Percentiles rank a stretch among this genome's conserved stretches.
Conservation (phyloP, 2,888 invertebrate species). For the Lissonota sp. region DNA sequence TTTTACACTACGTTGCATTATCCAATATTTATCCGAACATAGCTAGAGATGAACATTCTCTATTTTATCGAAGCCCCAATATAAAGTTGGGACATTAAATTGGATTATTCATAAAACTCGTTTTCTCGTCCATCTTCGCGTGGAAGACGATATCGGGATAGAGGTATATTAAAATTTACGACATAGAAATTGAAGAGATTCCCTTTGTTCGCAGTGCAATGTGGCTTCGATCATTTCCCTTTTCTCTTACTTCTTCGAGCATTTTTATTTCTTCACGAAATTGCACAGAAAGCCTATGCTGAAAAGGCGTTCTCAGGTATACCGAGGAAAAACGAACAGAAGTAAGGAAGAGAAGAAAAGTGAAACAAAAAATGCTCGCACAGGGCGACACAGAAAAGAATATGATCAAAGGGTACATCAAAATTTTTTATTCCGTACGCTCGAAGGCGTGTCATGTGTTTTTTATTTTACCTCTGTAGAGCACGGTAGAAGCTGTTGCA, state of each 20-base stretch:
- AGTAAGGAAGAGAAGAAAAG: neutral
- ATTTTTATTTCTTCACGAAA: slow-evolving; percentile 9
- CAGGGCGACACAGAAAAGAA: slow-evolving; percentile 17
- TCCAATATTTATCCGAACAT: no score
- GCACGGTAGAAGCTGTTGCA: slow-evolving; percentile 49
- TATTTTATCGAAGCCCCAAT: no score
- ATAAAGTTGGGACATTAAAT: slow-evolving; percentile 15
- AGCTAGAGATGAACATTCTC: no score
- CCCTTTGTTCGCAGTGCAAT: slow-evolving; percentile 22
- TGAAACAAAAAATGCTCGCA: slow-evolving; percentile 24
- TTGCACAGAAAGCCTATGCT: slow-evolving; percentile 23
- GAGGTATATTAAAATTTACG: slow-evolving; percentile 55
- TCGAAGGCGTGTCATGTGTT: slow-evolving; percentile 2
- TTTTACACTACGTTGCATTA: no score
- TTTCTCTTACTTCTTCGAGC: neutral
- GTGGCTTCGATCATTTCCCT: slow-evolving; percentile 1
- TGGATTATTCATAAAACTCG: slow-evolving; percentile 45
- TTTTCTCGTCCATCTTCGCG: slow-evolving; percentile 13
- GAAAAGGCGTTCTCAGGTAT: slow-evolving; percentile 22
- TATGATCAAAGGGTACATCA: slow-evolving; percentile 55
- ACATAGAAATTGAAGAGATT: slow-evolving; percentile 28
- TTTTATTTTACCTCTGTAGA: slow-evolving; percentile 3
- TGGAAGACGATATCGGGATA: slow-evolving; percentile 1
- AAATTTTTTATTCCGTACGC: neutral
- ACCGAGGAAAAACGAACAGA: neutral